A percentile compares a stretch with the other conserved stretches of the same genome.
phyloP scores from a whole-genome alignment of 2,888 invertebrate species.

The Cheilosia scutellata region DNA sequence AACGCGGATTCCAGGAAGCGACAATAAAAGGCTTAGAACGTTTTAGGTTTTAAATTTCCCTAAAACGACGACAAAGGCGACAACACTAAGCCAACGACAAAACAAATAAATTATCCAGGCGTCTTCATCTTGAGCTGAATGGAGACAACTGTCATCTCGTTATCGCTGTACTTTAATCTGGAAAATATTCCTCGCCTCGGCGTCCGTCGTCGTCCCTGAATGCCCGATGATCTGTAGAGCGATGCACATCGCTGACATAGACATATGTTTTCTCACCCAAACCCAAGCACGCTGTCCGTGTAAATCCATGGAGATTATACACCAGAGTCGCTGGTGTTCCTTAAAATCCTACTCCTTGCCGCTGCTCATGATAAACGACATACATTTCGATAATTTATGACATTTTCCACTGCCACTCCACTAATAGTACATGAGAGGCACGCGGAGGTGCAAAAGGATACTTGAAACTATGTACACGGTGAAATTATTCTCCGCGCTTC shows the following conservation, averaged over 20 bases:
- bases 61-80: conserved; percentile 13
- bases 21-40: conserved; percentile 68
- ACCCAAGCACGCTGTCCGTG: conserved; percentile 31
- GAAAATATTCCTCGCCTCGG: neutral
- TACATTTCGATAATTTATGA: conserved; percentile 62
- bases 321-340: neutral
- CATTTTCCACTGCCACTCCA: neutral
- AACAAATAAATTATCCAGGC: conserved; percentile 65
- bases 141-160: conserved; percentile 69
- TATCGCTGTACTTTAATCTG: conserved; percentile 59
- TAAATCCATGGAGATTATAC: conserved; percentile 31
- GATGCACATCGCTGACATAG: conserved; percentile 59
- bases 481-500: conserved; percentile 28
- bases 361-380: conserved; percentile 38
- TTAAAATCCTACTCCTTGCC: conserved; percentile 19
- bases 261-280: conserved; percentile 71
- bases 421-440: neutral
- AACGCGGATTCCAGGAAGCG: conserved; percentile 42
- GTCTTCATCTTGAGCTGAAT: conserved; percentile 32
- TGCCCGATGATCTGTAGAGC: neutral
- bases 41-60: conserved; percentile 46
- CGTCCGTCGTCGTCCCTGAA: neutral
- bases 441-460: neutral
- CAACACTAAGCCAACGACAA: conserved; percentile 43
- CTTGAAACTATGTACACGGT: conserved; percentile 2